Evolutionary conservation across 2,888 invertebrate genomes (phyloP).

Genomic region (Antitype chi): DNA sequence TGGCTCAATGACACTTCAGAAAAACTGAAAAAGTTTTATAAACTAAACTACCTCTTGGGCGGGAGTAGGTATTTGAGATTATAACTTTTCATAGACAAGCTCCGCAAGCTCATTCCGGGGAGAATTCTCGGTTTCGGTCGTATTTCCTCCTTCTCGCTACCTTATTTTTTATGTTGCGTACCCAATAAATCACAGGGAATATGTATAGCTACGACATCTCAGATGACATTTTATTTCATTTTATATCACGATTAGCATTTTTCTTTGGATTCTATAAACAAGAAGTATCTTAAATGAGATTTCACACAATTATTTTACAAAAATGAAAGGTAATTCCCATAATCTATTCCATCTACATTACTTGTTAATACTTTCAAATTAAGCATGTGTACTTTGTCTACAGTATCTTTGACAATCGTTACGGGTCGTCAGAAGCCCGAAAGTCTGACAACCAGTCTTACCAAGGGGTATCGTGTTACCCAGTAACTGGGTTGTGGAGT

Average conservation of each 20-base stretch:
- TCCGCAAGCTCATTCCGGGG: slow-evolving; percentile 53
- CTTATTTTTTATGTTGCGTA: slow-evolving; percentile 54
- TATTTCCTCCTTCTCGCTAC: slow-evolving; percentile 40
- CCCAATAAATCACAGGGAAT: slow-evolving; percentile 54
- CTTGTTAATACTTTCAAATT: neutral
- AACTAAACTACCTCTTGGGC: slow-evolving; percentile 66
- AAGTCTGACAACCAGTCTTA: no score
- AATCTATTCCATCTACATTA: neutral
- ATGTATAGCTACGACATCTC: slow-evolving; percentile 30
- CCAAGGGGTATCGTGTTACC: no score
- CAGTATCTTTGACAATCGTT: neutral
- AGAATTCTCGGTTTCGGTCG: slow-evolving; percentile 40
- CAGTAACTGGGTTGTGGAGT: no score
- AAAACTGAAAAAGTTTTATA: slow-evolving; percentile 74
- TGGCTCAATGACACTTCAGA: slow-evolving; percentile 73
- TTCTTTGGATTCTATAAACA: slow-evolving; percentile 10
- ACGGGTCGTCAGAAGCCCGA: no score
- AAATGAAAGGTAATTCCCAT: neutral
- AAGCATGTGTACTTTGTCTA: neutral
- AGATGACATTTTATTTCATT: slow-evolving; percentile 52
- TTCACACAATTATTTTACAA: neutral
- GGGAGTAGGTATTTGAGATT: slow-evolving; percentile 66
- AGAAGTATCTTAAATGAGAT: neutral
- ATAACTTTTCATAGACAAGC: slow-evolving; percentile 68
- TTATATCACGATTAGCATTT: slow-evolving; percentile 29